Conservation (phyloP, 2,113 vertebrate genomes). For the Pterophyllum scalare region DNA sequence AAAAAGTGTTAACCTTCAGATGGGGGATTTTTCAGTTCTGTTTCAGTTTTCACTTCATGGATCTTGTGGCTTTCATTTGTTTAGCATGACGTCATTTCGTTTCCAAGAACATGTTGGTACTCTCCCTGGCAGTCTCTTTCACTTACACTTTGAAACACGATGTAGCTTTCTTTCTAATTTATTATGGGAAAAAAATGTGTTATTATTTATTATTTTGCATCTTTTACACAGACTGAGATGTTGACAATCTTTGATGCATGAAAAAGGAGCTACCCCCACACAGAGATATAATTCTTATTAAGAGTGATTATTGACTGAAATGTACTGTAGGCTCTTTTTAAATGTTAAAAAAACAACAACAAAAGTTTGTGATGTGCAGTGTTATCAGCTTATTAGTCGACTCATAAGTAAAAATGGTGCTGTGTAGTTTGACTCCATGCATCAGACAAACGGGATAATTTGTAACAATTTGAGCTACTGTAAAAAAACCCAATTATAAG, state of each 20-base stretch:
- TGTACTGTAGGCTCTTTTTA: not conserved
- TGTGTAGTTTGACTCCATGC: not conserved
- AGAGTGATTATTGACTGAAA: not conserved
- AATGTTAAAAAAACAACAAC: not conserved
- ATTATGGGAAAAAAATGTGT: not conserved
- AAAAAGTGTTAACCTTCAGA: not conserved
- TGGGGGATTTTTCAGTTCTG: not conserved
- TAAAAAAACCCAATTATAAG: not conserved
- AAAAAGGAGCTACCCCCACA: accelerated
- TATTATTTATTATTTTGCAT: not conserved
- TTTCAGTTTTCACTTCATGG: not conserved
- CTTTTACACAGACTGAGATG: not conserved
- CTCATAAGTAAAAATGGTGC: not conserved
- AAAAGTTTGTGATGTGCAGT: not conserved
- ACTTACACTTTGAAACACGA: not conserved
- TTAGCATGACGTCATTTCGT: not conserved
- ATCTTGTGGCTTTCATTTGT: not conserved
- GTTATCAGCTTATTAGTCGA: not conserved
- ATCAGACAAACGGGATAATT: not conserved
- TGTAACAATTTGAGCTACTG: not conserved
- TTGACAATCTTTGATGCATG: not conserved
- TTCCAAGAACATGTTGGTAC: not conserved
- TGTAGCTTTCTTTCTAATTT: not conserved
- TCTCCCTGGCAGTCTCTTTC: not conserved
- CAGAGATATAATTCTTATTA: not conserved